Base-by-base conservation (phyloP, 37 sponge, comb jelly and placozoan genomes). In the Mnemiopsis leidyi region DNA sequence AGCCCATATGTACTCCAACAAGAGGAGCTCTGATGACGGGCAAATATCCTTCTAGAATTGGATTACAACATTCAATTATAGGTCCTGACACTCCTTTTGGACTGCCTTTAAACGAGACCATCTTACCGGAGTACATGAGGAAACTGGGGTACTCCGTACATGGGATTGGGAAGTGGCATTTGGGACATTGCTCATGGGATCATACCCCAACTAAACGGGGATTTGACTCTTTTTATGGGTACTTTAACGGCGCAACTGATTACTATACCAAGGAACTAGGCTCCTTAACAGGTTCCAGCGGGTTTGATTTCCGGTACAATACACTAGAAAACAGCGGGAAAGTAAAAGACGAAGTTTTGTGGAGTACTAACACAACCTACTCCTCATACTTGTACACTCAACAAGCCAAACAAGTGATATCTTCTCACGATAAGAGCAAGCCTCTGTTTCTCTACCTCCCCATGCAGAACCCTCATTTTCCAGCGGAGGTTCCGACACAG, bases 1-100 rank as follows among this genome's bases (percentile, higher is more conserved):
- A 85, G 67, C 90, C 90, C 40, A 85, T 85, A 34, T 85, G 90
- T 39, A 85, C 90, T 26, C 90, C 90, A 16, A 85, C 90, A 1
- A 18, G 90, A 32, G 90, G 90, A 20, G 90, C 90, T 25, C 31
- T 85, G 24, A 38, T 85, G 67, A 85, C 90, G 61, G 90, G 90
- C 26, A 85, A 85, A 26, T 85, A 85, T 21, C 36, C 90, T 16
- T 23, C 67, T 1, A 85, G 90, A 85, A n/a, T 85, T 0, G 90
- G 90, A 23, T 67, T 85, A 25, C 90, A 85, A 32, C 90, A 85
- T 39, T 24, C 26, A 23, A 67, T 85, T 32, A 85, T 85, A 26
- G 90, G 90, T 2, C 67, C 90, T 13, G 79, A 77, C 79, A 77
- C 79, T 33, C 79, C 90, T 67, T 85, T 24, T 28, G 90, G 90